Evolutionary conservation across 2,888 invertebrate species (phyloP).

Genomic region (Cheilosia pagana): DNA sequence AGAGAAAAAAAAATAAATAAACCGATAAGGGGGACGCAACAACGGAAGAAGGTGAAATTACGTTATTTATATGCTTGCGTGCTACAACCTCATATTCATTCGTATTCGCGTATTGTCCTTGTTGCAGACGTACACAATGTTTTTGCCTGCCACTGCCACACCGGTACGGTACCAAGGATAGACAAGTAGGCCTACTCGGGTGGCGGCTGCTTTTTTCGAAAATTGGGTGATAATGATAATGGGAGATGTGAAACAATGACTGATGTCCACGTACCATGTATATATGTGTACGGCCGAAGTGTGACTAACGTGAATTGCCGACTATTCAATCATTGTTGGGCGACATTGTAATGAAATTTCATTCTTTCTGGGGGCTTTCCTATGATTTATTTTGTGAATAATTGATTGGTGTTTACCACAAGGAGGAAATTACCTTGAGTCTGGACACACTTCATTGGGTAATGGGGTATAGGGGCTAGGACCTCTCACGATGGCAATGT

Average conservation of each 20-base stretch:
- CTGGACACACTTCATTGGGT: slow-evolving; percentile 51
- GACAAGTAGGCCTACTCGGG: slow-evolving; percentile 14
- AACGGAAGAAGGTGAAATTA: slow-evolving; percentile 53
- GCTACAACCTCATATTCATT: slow-evolving; percentile 46
- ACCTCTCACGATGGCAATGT: slow-evolving; percentile 2
- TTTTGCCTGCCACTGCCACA: background rate
- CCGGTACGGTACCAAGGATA: background rate
- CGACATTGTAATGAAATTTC: slow-evolving; percentile 65
- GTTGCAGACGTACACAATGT: slow-evolving; percentile 27
- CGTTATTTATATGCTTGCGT: slow-evolving; percentile 71
- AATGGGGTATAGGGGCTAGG: slow-evolving; percentile 6
- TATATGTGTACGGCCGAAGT: slow-evolving; percentile 6
- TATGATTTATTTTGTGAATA: slow-evolving; percentile 68
- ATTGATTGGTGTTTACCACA: slow-evolving; percentile 39
- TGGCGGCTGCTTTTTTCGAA: slow-evolving; percentile 18
- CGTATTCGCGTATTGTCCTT: slow-evolving; percentile 68
- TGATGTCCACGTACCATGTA: slow-evolving; percentile 29
- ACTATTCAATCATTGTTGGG: slow-evolving; percentile 65
- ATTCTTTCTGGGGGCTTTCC: slow-evolving; percentile 46
- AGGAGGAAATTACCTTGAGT: slow-evolving; percentile 47
- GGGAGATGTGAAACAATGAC: slow-evolving; percentile 56
- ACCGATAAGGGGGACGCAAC: background rate
- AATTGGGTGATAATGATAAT: slow-evolving; percentile 68
- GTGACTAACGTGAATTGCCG: slow-evolving; percentile 52
- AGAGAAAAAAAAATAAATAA: background rate